Percentiles rank a stretch among this genome's conserved stretches.
Evolutionary conservation across 1,140 invertebrate species (phyloP).

Genomic region (Elymnias hypermnestra): DNA sequence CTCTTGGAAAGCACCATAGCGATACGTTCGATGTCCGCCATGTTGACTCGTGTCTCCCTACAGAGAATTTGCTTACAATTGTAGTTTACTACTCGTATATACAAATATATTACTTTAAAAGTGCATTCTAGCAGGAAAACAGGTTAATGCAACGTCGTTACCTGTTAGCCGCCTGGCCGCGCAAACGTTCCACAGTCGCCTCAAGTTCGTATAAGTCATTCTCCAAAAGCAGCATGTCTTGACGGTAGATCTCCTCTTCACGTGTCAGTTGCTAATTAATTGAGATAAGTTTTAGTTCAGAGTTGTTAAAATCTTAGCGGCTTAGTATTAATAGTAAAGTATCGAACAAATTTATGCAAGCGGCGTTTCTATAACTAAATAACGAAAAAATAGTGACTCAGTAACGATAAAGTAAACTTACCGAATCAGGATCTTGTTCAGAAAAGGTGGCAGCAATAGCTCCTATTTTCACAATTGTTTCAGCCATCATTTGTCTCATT

Average conservation of each 20-base stretch:
- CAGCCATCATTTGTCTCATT: constrained; percentile 92
- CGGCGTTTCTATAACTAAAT: no score
- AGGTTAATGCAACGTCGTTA: no score
- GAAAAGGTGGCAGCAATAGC: constrained; percentile 73
- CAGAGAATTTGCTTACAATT: no score
- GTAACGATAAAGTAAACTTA: no score
- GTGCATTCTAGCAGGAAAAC: no score
- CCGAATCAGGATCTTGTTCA: constrained; percentile 53
- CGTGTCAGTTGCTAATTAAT: constrained; percentile 48
- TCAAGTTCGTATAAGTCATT: constrained; percentile 96
- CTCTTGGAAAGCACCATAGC: constrained; percentile 86
- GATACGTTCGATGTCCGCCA: constrained; percentile 97
- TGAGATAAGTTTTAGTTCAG: background rate
- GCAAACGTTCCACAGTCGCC: constrained; percentile 93
- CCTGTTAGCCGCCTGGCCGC: constrained; percentile 96
- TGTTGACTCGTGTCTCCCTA: constrained; percentile 94
- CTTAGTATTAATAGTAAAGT: no score
- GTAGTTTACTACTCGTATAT: no score
- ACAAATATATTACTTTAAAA: no score
- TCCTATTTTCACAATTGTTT: constrained; percentile 90
- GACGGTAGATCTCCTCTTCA: constrained; percentile 90
- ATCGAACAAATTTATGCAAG: no score
- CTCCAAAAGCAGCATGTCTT: constrained; percentile 93
- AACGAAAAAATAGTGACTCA: no score
- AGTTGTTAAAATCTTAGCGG: background rate